Evolutionary conservation across 2,113 vertebrate species (phyloP), one percentile per base, ranked within the genome.

Genomic region (Propithecus coquereli): DNA sequence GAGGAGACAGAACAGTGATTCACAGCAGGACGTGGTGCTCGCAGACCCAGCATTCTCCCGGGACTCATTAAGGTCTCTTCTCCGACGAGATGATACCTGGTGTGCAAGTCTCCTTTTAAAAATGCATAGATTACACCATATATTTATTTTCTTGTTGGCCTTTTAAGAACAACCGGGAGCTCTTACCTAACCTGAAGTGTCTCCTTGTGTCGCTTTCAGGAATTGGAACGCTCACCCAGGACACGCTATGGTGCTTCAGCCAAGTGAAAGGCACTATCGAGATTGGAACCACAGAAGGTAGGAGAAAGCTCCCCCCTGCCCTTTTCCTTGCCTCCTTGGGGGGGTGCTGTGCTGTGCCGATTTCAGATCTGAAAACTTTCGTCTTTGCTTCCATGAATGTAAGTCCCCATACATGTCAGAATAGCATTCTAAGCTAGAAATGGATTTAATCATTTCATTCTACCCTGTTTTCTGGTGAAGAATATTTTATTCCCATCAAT

Each of bases 171-270:
- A 50, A 20, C 8, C 22, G 79, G 43, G 65, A 40, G 50, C 47
- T 47, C 65, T 87, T 6, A 34, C 40, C 87, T 97, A 94, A 97
- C 66, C 74, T 45, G 34, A 76, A 87, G 45, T 94, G 63, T 97
- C 87, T 79, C 50, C 5, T 73, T 94, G 54, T 96, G 63, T 97
- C 37, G 6, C 89, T 95, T 97, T 79, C 98, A 99, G 98, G 98
- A 97, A 88, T 98, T 87, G 98, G 97, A 77, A 96, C 74, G 32
- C 92, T 99, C 91, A 97, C 97, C 94, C 98, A 99, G 97, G 98
- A 98, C 96, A 98, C 98, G 43, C 94, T 98, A 43, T 99, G 98
- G 98, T 98, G 98, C 95, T 98, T 98, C 92, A 97, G 98, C 86
- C 98, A 98, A 98, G 97, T 98, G 6, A 98, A 99, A 96, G 98